Evolutionary conservation across 2,113 vertebrate species (phyloP), one percentile per base, ranked within the genome.

Genomic region (Eclectus roratus): DNA sequence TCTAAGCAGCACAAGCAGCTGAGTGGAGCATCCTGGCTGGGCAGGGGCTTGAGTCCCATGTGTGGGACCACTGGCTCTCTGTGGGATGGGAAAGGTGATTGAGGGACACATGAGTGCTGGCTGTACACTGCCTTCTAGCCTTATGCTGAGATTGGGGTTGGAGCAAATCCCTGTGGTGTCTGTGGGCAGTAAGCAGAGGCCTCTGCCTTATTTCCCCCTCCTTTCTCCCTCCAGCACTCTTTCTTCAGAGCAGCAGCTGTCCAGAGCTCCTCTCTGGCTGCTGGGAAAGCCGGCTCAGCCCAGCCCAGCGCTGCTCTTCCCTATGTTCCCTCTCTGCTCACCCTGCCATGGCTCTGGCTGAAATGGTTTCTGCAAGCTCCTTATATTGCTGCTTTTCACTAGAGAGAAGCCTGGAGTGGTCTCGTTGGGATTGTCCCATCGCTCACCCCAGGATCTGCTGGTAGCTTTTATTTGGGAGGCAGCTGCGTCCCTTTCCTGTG

Each of bases 191-290:
- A 3, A 89, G 90, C 60, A 78, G 69, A 89, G 92, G 55, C 85
- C 73, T 93, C 77, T 93, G 88, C 78, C 79, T 85, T 88, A 33
- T 85, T 93, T 88, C 23, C 55, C 41, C 24, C 58, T 73, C 77
- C 58, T 63, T 37, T 53, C 61, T 60, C 31, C 60, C 60, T 65
- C 55, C 70, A 71, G 60, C 50, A 7, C 29, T 87, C 58, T 84
- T 94, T 78, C 78, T 63, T 33, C 88, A 84, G 92, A 77, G 19
- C 84, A 68, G 80, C 80, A 49, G 65, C 69, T 89, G 78, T 81
- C 81, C 28, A 2, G 85, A 52, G 92, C 85, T 93, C 70, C 61
- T 19, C 31, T 23, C 88, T 78, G 85, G 92, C 90, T 77, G 63
- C 72, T 37, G 66, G 56, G 53, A 58, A 6, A 46, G 76, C 56